These are phyloP conservation scores for Rhincodon typus DNA, from an alignment of 2,797 vertebrate species.

Conservation along the genomic window DNA sequence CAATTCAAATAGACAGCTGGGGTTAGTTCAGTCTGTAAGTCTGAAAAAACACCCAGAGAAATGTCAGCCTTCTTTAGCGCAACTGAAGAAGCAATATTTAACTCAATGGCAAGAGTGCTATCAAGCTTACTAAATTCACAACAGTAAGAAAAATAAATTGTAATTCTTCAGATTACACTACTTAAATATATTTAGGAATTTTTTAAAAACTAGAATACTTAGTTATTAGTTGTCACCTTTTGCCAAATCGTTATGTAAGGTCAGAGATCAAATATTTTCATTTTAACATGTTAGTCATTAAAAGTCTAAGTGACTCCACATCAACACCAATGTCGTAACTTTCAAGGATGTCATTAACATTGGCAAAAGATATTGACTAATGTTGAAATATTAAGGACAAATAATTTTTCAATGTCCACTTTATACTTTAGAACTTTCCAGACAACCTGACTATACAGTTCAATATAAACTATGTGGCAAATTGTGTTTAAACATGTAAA, in stretches of 20 bases:
- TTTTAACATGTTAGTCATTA: not conserved
- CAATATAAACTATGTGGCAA: not conserved
- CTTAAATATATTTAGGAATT: not conserved
- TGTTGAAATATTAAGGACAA: not conserved
- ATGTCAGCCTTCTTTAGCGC: not conserved
- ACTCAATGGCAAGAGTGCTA: not conserved
- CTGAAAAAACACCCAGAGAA: not conserved
- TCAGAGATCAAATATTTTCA: not conserved
- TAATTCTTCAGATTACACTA: not conserved
- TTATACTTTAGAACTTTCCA: not conserved
- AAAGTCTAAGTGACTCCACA: not conserved
- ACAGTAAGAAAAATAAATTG: not conserved
- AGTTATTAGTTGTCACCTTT: not conserved
- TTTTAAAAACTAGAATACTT: not conserved
- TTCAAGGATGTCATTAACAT: not conserved
- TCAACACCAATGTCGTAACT: not conserved
- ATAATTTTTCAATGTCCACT: not conserved
- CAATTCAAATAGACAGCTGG: no score
- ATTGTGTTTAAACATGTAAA: not conserved
- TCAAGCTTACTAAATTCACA: not conserved
- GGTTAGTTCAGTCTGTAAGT: not conserved
- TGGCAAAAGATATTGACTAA: not conserved
- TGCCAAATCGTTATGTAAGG: not conserved
- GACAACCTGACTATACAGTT: not conserved
- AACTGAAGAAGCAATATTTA: not conserved